Conservation (phyloP, 2,113 vertebrate species). For the Macheiramphus alcinus region DNA sequence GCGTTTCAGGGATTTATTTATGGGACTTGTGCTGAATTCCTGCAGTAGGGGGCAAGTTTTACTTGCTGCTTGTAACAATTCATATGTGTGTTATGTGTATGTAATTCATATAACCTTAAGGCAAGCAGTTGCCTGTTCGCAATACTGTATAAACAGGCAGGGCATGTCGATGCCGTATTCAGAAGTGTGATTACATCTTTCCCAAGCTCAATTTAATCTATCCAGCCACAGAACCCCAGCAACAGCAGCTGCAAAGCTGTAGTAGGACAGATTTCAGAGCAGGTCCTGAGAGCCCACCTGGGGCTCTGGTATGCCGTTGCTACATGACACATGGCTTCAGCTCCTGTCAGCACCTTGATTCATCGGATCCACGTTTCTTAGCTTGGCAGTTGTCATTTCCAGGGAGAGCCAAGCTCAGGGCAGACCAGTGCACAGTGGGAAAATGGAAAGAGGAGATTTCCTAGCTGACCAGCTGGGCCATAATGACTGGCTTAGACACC, state of each 20-base stretch:
- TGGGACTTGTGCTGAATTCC: neutral
- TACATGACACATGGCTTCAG: fast-evolving
- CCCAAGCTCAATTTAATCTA: neutral
- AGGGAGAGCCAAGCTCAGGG: neutral
- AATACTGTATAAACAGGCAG: neutral
- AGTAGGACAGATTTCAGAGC: neutral
- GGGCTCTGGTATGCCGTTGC: neutral
- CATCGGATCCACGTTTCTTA: neutral
- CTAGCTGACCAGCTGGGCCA: neutral
- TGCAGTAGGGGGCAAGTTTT: neutral
- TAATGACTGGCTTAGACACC: neutral
- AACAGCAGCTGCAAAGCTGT: neutral
- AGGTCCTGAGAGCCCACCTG: neutral
- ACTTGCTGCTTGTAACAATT: neutral
- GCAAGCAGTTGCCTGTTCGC: neutral
- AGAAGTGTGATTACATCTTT: neutral
- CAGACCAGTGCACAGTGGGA: neutral
- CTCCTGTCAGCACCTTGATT: neutral
- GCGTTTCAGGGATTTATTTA: neutral
- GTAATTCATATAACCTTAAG: neutral
- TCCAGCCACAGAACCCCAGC: neutral
- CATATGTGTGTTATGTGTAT: fast-evolving
- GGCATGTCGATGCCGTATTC: neutral
- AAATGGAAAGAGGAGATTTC: neutral
- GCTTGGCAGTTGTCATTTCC: neutral